These are phyloP conservation scores for Laspeyria flexula DNA, from an alignment of 2,888 invertebrate species.

Conservation along the genomic window DNA sequence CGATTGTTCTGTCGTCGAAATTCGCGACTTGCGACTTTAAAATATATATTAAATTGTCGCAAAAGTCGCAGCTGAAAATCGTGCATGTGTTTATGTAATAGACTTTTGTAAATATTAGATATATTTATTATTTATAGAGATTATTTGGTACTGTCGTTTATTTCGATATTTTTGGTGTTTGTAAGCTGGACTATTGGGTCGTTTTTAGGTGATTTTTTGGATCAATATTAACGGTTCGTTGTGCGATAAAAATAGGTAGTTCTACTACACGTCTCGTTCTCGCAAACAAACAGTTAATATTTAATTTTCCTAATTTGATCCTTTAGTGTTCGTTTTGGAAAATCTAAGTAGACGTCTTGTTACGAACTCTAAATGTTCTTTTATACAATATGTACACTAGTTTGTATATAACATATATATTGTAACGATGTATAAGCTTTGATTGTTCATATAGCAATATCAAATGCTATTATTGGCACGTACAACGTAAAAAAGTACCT, in stretches of 20 bases:
- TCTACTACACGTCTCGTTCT: too few relatives aligned
- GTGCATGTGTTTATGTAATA: slow-evolving; percentile 23
- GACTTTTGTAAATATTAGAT: slow-evolving; percentile 46
- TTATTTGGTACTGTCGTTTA: slow-evolving; percentile 22
- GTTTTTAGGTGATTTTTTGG: slow-evolving; percentile 34
- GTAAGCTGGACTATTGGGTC: slow-evolving; percentile 36
- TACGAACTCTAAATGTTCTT: slow-evolving; percentile 23
- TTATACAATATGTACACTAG: slow-evolving; percentile 72
- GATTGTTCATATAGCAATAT: slow-evolving; percentile 9
- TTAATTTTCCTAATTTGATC: slow-evolving; percentile 3
- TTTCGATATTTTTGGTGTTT: slow-evolving; percentile 41
- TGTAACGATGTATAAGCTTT: slow-evolving; percentile 32
- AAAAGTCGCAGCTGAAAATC: slow-evolving; percentile 7
- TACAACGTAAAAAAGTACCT: background rate
- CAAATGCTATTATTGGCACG: background rate
- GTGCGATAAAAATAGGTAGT: slow-evolving; percentile 14
- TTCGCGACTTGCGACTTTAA: background rate
- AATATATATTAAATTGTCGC: background rate
- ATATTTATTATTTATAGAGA: slow-evolving; percentile 38
- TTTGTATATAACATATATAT: slow-evolving; percentile 71
- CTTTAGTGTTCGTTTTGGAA: slow-evolving; percentile 10
- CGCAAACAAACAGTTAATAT: background rate
- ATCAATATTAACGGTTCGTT: slow-evolving; percentile 9
- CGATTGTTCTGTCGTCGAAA: background rate
- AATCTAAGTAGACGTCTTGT: slow-evolving; percentile 7